Evolutionary conservation across 1,140 invertebrate genomes (phyloP).

Genomic region (Zaprionus tsacasi): DNA sequence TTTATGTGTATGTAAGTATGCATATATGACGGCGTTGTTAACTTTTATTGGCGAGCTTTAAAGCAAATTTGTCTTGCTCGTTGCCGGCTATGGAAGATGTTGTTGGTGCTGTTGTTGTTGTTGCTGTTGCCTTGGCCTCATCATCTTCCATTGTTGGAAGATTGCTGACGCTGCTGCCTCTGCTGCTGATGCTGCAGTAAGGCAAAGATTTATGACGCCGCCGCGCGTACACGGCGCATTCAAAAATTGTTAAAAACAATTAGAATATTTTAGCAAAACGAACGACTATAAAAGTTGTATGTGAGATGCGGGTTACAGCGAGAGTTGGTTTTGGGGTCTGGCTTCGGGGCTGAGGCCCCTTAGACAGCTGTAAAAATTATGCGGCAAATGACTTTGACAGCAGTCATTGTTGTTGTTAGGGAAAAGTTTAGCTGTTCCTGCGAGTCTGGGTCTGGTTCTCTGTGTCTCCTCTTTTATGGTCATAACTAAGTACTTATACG

Average conservation of each 20-base stretch:
- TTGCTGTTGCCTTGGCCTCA: conserved; percentile 58
- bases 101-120: conserved; percentile 16
- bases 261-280: conserved; percentile 77
- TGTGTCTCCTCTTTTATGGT: conserved; percentile 77
- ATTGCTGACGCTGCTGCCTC: conserved; percentile 25
- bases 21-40: conserved; percentile 63
- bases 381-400: conserved; percentile 76
- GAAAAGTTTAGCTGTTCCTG: conserved; percentile 18
- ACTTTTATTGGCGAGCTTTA: conserved; percentile 81
- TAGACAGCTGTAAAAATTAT: conserved; percentile 74
- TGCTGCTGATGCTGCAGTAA: conserved; percentile 47
- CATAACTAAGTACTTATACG: conserved; percentile 78
- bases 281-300: conserved; percentile 73
- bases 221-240: conserved; percentile 64
- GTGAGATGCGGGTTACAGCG: conserved; percentile 52
- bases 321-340: not conserved
- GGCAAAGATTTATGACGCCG: conserved; percentile 67
- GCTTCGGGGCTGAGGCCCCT: not conserved
- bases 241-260: conserved; percentile 81
- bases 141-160: conserved; percentile 44
- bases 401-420: conserved; percentile 38
- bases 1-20: conserved; percentile 50
- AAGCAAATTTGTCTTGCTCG: conserved; percentile 78
- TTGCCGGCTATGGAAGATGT: conserved; percentile 26
- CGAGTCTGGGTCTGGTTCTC: conserved; percentile 22